Evolutionary conservation across 2,797 vertebrate genomes (phyloP).

Genomic region (Thunnus albacares): DNA sequence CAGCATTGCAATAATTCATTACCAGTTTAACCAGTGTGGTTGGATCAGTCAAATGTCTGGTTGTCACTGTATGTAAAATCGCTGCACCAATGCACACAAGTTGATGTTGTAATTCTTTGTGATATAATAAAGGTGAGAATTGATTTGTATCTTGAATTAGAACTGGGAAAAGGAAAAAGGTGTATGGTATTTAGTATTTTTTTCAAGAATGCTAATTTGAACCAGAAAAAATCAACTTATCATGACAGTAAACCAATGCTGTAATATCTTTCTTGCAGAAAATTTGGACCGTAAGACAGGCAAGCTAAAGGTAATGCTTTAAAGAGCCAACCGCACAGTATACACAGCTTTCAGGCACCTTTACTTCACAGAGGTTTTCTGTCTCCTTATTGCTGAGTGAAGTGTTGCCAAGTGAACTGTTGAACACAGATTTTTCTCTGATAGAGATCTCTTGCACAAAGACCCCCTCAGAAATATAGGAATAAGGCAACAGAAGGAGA

Average conservation of each 20-base stretch:
- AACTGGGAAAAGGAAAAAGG: background rate
- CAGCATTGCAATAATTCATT: constrained; percentile 47
- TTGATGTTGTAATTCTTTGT: constrained; percentile 9
- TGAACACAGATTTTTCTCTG: constrained; percentile 79
- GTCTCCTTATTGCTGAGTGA: constrained; percentile 68
- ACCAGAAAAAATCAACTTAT: constrained; percentile 3
- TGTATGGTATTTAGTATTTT: background rate
- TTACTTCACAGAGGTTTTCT: constrained; percentile 49
- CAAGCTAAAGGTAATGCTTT: constrained; percentile 21
- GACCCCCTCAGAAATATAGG: constrained; percentile 73
- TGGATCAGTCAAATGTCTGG: constrained; percentile 12
- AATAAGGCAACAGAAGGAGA: constrained; percentile 83
- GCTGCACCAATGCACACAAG: background rate
- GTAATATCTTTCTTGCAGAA: constrained; percentile 15
- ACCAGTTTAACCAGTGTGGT: constrained; percentile 36
- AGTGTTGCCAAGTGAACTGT: constrained; percentile 80
- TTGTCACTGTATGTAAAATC: background rate
- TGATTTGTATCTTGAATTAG: background rate
- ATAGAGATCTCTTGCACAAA: constrained; percentile 79
- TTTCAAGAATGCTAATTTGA: background rate
- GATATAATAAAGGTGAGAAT: background rate
- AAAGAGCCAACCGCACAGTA: constrained; percentile 19
- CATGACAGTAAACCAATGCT: constrained; percentile 4
- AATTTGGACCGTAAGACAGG: background rate
- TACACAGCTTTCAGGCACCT: constrained; percentile 33